Conservation (phyloP, 2,797 vertebrate genomes). For the Toxotes lorentzi region DNA sequence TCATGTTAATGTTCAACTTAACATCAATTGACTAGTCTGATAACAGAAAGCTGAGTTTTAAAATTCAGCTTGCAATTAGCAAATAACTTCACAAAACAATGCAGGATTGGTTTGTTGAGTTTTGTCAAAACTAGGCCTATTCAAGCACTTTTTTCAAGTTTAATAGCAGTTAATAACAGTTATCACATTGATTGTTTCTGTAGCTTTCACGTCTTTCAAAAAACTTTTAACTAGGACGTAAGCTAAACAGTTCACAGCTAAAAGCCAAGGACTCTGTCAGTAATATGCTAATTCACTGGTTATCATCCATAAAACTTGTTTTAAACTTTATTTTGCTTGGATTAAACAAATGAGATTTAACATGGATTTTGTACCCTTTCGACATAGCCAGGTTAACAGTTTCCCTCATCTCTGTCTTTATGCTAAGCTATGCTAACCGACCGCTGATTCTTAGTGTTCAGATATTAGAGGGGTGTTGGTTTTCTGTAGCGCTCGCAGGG, state of each 20-base stretch:
- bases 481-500: too few species aligned
- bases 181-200: background rate
- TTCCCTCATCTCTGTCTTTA: background rate
- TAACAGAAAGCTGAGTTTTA: background rate
- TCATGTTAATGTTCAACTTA: too few species aligned
- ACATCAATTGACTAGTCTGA: too few species aligned
- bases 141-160: background rate
- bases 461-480: too few species aligned
- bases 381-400: background rate
- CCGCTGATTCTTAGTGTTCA: background rate
- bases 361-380: background rate
- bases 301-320: background rate
- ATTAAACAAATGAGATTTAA: background rate
- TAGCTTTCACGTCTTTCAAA: conserved; percentile 6
- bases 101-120: background rate
- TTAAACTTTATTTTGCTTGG: background rate
- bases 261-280: background rate
- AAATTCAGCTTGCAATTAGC: too few species aligned
- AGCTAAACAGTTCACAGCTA: background rate
- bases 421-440: background rate
- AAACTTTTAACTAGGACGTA: background rate
- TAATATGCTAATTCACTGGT: background rate
- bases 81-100: background rate
- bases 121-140: background rate
- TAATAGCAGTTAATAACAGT: background rate